Base-by-base conservation (phyloP, 2,797 vertebrate genomes). In the Varecia variegata region DNA sequence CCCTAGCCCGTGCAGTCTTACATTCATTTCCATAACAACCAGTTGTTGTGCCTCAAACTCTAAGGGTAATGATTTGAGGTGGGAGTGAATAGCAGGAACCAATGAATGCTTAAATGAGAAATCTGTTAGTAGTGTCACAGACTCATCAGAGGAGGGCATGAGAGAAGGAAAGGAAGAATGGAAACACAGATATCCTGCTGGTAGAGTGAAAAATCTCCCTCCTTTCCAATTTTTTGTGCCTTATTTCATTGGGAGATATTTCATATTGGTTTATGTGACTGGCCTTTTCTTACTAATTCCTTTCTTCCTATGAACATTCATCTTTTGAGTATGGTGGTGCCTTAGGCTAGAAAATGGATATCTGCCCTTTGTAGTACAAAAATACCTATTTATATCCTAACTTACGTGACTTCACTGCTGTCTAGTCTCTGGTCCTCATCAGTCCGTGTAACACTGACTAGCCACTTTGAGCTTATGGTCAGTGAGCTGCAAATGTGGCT, bases 21-120 rank as follows among this genome's bases (percentile, higher is more conserved):
- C 7, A 70, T 83, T 60, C 79, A 96, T 97, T 97, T 97, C 94
- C 93, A 96, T 96, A 97, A 97, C 88, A 97, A 94, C 27, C 0
- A 13, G 58, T 88, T 96, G 94, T 96, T 96, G 88, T 86, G 86
- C 82, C 83, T 96, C 79, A 90, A 25, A 82, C 82, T 92, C 62
- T 56, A 84, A 91, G 92, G 93, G 27, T 86, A 93, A 76, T 83
- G 68, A 92, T 94, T 95, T 95, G 88, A 96, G 86, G 58, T 89
- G 38, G 70, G 93, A 94, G 11, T 52, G 83, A 93, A 83, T 95
- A 88, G 90, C 94, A 87, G 93, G 93, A 96, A 80, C 81, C 94
- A 95, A 13, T 93, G 95, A 96, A 93, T 60, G 45, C 62, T 65
- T 94, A 96, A 95, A 89, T 91, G 96, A 97, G 88, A 96, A 93